Conservation (phyloP, 2,888 invertebrate species). For the Cheilosia impressa region DNA sequence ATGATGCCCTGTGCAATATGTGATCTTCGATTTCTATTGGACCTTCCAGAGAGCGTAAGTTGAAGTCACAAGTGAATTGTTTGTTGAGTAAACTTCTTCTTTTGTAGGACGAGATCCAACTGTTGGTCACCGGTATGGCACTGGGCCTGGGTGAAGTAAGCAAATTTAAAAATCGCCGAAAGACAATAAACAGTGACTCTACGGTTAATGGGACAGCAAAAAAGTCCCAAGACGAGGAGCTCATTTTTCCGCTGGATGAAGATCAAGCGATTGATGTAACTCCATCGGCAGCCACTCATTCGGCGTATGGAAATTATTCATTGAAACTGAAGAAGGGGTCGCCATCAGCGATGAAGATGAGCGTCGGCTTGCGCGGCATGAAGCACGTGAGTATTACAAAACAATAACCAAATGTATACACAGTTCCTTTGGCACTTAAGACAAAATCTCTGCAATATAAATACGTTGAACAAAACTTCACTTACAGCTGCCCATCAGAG, state of each 20-base stretch:
- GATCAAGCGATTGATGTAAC: conserved; percentile 85
- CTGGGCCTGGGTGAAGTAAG: conserved; percentile 88
- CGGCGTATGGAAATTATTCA: conserved; percentile 81
- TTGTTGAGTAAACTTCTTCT: conserved; percentile 45
- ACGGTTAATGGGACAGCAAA: conserved; percentile 62
- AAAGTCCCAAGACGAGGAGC: conserved; percentile 87
- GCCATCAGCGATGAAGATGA: conserved; percentile 83
- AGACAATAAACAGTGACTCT: conserved; percentile 77
- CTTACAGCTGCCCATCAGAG: conserved; percentile 81
- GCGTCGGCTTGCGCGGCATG: conserved; percentile 64
- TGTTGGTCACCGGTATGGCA: conserved; percentile 91
- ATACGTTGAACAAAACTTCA: background rate
- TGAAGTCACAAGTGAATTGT: background rate
- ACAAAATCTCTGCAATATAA: too few relatives aligned
- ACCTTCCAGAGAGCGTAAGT: conserved; percentile 92
- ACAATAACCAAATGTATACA: too few relatives aligned
- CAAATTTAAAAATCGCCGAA: conserved; percentile 84
- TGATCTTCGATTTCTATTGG: conserved; percentile 91
- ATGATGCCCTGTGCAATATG: conserved; percentile 94
- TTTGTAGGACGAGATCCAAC: conserved; percentile 87
- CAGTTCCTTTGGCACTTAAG: too few relatives aligned
- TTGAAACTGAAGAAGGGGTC: conserved; percentile 85
- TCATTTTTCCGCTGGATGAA: conserved; percentile 93
- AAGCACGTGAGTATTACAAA: conserved; percentile 67
- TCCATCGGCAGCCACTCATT: conserved; percentile 77